Evolutionary conservation across 2,797 vertebrate species (phyloP).

Genomic region (Delichon dasypus): DNA sequence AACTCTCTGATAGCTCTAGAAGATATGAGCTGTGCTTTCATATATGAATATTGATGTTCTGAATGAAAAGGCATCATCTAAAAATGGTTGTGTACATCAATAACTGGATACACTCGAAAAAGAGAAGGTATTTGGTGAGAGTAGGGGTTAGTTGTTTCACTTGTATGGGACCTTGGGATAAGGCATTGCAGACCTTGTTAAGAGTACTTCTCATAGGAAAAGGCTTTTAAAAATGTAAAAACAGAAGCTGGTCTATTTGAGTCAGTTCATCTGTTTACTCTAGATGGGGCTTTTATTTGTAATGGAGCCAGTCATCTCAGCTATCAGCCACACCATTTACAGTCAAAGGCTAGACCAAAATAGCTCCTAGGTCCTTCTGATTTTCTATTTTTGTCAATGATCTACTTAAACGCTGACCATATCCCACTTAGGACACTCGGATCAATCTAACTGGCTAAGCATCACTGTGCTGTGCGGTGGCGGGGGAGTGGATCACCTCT

Average conservation of each 20-base stretch:
- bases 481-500: background rate
- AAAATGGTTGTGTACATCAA: background rate
- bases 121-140: background rate
- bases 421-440: background rate
- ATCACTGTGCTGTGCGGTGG: background rate
- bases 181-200: background rate
- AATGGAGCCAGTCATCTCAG: conserved; percentile 41
- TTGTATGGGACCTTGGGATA: background rate
- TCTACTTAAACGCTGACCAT: conserved; percentile 53
- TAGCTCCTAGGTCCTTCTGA: conserved; percentile 30
- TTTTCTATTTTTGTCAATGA: conserved; percentile 61
- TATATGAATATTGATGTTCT: background rate
- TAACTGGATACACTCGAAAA: background rate
- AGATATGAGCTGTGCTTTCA: background rate
- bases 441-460: conserved; percentile 33
- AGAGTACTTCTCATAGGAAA: background rate
- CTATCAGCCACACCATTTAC: conserved; percentile 55
- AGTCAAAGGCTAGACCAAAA: conserved; percentile 56
- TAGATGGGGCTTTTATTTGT: conserved; percentile 36
- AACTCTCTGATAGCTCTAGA: background rate
- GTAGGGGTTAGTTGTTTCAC: background rate
- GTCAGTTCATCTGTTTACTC: conserved; percentile 19
- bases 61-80: background rate
- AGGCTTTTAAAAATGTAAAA: background rate
- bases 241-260: background rate